These are phyloP conservation scores for Pica pica DNA, from an alignment of 2,113 vertebrate species.

Conservation along the genomic window DNA sequence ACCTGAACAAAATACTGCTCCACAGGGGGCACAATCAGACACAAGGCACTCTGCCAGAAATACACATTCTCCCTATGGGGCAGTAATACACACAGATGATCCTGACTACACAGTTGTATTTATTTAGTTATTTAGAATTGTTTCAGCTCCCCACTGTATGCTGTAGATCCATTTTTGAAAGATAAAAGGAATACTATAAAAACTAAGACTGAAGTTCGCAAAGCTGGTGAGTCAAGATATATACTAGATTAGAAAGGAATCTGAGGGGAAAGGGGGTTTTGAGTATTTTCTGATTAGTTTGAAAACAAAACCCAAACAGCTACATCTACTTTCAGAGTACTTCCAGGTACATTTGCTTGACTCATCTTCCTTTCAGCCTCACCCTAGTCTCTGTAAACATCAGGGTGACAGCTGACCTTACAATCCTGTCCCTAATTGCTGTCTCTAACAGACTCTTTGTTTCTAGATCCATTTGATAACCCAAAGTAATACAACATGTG, in stretches of 20 bases:
- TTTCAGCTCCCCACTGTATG: not conserved
- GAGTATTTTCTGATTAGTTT: not conserved
- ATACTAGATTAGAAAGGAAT: not conserved
- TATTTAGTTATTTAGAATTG: not conserved
- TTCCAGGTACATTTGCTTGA: accelerated
- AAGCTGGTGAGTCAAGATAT: not conserved
- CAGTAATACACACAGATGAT: not conserved
- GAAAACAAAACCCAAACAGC: accelerated
- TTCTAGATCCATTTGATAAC: not conserved
- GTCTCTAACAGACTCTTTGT: accelerated
- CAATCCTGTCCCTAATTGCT: not conserved
- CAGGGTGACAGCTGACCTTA: not conserved
- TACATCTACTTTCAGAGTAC: not conserved
- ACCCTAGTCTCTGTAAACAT: not conserved
- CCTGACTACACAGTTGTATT: not conserved
- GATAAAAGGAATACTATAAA: not conserved
- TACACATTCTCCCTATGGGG: not conserved
- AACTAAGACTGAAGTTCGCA: not conserved
- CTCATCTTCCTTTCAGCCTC: not conserved
- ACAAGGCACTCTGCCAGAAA: not conserved
- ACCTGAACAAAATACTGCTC: not conserved
- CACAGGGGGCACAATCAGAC: not conserved
- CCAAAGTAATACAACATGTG: not conserved
- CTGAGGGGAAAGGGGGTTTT: not conserved
- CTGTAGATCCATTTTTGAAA: not conserved